These are phyloP conservation scores for Diabrotica undecimpunctata DNA, from an alignment of 1,140 invertebrate genomes.

Conservation along the genomic window DNA sequence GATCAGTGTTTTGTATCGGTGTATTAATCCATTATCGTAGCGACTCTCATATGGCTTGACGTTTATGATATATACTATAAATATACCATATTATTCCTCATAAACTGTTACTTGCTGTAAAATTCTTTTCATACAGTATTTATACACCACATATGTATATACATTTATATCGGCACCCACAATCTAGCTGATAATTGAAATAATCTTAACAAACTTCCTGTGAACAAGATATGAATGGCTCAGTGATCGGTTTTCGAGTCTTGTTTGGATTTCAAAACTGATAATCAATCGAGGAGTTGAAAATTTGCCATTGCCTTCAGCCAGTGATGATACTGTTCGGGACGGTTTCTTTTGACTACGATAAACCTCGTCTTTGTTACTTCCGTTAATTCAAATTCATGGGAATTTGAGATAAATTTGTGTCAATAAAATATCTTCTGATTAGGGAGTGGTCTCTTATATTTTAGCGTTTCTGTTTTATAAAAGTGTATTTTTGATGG, in stretches of 20 bases:
- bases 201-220: constrained; percentile 22
- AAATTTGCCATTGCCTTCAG: background rate
- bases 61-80: no score
- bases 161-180: constrained; percentile 10
- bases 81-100: no score
- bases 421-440: no score
- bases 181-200: constrained; percentile 19
- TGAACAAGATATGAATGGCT: constrained; percentile 13
- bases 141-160: background rate
- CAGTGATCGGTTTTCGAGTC: constrained; percentile 2
- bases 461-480: no score
- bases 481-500: no score
- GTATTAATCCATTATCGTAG: no score
- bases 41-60: no score
- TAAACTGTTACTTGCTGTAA: no score
- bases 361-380: background rate
- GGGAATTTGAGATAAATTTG: no score
- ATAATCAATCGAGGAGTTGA: constrained; percentile 8
- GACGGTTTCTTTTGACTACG: background rate
- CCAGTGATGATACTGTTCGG: background rate
- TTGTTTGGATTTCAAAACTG: constrained; percentile 18
- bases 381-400: background rate
- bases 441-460: no score
- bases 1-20: no score
- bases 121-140: no score